Conservation (phyloP, 2,888 invertebrate genomes). For the Amphiduros pacificus region DNA sequence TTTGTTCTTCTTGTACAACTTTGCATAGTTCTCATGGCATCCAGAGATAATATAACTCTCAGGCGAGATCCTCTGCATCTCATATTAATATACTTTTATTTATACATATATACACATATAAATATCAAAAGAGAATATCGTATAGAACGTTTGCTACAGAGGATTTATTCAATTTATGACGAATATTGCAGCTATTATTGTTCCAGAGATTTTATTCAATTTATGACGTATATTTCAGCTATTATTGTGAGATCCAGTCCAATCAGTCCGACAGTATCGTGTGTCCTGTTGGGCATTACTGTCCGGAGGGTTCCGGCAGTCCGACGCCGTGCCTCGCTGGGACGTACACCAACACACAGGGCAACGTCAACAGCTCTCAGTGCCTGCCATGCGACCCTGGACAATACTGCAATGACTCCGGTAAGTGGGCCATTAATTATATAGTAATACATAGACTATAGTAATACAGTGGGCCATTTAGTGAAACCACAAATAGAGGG, state of each 20-base stretch:
- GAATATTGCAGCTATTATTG: too few species aligned
- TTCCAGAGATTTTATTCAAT: too few species aligned
- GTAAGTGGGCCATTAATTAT: too few species aligned
- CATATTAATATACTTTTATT: background rate
- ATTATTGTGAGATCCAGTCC: constrained; percentile 49
- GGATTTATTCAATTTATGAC: background rate
- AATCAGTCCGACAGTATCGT: constrained; percentile 38
- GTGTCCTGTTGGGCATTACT: constrained; percentile 47
- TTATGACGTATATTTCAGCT: constrained; percentile 33
- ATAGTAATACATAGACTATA: too few species aligned
- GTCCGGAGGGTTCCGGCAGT: constrained; percentile 39
- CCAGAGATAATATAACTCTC: too few species aligned
- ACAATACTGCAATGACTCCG: constrained; percentile 54
- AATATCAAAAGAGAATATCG: background rate
- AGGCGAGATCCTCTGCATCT: too few species aligned
- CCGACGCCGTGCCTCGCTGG: constrained; percentile 46
- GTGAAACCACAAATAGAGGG: too few species aligned
- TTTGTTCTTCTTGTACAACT: too few species aligned
- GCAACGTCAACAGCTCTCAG: constrained; percentile 38
- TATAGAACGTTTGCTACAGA: background rate
- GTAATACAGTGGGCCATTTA: too few species aligned
- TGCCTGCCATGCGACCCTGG: constrained; percentile 50
- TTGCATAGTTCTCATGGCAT: too few species aligned
- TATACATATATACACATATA: background rate
- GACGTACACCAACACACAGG: constrained; percentile 43